Conservation (phyloP, 2,888 invertebrate species). For the Trissoscelio sp. region DNA sequence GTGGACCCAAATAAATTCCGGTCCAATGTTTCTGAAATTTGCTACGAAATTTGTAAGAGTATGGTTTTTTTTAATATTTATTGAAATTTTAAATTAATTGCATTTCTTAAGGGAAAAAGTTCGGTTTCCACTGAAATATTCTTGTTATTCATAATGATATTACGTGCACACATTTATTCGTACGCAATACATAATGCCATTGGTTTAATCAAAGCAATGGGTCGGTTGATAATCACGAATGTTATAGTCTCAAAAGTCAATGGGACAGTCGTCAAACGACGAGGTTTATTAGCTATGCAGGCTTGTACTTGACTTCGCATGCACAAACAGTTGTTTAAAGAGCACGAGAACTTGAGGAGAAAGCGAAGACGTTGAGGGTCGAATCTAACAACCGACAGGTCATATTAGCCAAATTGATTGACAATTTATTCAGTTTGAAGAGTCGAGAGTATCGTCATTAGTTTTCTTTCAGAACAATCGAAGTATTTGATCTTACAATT, state of each 20-base stretch:
- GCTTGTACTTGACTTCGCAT: constrained; percentile 55
- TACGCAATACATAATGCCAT: constrained; percentile 44
- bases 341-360: constrained; percentile 64
- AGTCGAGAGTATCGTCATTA: constrained; percentile 26
- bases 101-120: no score
- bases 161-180: constrained; percentile 20
- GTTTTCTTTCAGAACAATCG: no score
- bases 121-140: no score
- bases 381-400: constrained; percentile 59
- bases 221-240: constrained; percentile 52
- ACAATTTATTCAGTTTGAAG: constrained; percentile 59
- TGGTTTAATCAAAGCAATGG: constrained; percentile 52
- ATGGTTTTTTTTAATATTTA: no score
- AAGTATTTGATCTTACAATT: no score
- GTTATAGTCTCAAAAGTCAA: constrained; percentile 65
- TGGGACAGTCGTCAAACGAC: constrained; percentile 60
- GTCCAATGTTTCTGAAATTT: no score
- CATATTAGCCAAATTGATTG: constrained; percentile 65
- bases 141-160: constrained; percentile 8
- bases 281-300: constrained; percentile 60
- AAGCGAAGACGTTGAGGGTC: constrained; percentile 63
- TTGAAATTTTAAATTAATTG: no score
- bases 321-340: constrained; percentile 67
- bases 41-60: no score
- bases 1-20: no score